A percentile compares a stretch with the other conserved stretches of the same genome.
Conservation (phyloP, 2,113 vertebrate genomes). For the Centropus bengalensis region DNA sequence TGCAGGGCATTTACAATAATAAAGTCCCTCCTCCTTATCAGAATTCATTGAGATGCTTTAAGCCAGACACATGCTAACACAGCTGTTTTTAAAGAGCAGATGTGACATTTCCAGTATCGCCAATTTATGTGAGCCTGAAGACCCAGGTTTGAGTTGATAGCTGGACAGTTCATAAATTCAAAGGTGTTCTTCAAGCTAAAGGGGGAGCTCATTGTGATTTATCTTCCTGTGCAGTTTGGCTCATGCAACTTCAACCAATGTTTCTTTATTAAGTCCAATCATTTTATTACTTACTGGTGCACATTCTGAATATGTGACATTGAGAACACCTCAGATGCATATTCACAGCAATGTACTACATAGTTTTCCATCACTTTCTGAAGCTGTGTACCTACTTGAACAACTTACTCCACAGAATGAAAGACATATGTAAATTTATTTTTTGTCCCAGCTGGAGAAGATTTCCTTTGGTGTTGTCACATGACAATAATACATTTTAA, state of each 20-base stretch:
- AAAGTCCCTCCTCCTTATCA: neutral
- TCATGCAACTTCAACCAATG: neutral
- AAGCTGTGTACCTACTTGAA: neutral
- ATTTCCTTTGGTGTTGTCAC: neutral
- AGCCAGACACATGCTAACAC: neutral
- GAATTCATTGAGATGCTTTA: neutral
- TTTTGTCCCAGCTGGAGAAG: neutral
- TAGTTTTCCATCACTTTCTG: neutral
- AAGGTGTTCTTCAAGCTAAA: neutral
- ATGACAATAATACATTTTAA: neutral
- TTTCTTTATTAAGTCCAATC: neutral
- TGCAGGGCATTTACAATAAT: neutral
- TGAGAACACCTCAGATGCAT: neutral
- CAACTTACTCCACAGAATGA: neutral
- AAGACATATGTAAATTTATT: rapidly evolving
- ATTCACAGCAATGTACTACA: neutral
- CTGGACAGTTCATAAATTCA: constrained; percentile 34
- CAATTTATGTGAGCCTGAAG: neutral
- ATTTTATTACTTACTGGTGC: neutral
- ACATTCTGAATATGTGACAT: neutral
- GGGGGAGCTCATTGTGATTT: neutral
- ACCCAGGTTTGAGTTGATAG: neutral
- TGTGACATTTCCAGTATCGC: neutral
- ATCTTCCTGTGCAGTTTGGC: neutral
- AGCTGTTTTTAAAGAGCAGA: neutral